Base-by-base conservation (phyloP, 2,888 invertebrate genomes). In the Scrobipalpa atriplicella region DNA sequence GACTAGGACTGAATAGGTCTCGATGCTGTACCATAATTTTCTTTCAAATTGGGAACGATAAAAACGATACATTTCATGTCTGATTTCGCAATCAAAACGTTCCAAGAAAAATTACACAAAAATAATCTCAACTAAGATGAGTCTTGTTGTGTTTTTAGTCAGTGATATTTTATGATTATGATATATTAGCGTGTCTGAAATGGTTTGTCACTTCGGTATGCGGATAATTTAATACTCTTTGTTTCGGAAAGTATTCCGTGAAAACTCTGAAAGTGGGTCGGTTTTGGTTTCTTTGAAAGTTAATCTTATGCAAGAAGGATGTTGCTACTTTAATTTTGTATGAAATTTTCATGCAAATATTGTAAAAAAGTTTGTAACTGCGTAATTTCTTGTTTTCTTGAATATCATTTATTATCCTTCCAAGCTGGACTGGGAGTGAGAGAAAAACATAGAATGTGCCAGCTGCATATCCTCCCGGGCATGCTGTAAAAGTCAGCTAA, bases 161-260 rank as follows among this genome's bases (percentile, higher is more conserved):
- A n/a, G n/a, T 47, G 47, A 47, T 58, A 38, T 38, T 58, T 58
- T 58, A 58, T 58, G 29, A 38, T 58, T 58, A 58, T 58, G 58
- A 58, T 38, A 29, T 38, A 58, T 58, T 58, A 16, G 58, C 58
- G 58, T 58, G 58, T 58, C 58, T 16, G 36, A 38, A 38, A 21
- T 21, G 29, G 47, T 47, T 47, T 47, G 47, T 47, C 47, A 16
- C 47, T 47, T 16, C 47, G 47, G 16, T 47, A 47, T 47, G n/a
- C 16, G 47, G 47, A 16, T 16, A 47, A 47, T 47, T 47, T 47
- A 47, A 47, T 47, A 47, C 47, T 47, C 47, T 47, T 47, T 47
- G 47, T 47, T 47, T 47, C 8, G 3, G 47, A n/a, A 43, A 43
- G 16, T 8, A 16, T 47, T 47, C n/a, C 47, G 47, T 47, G 47